phyloP scores from a whole-genome alignment of 2,113 vertebrate genomes.

The Cercopithecus mona region DNA sequence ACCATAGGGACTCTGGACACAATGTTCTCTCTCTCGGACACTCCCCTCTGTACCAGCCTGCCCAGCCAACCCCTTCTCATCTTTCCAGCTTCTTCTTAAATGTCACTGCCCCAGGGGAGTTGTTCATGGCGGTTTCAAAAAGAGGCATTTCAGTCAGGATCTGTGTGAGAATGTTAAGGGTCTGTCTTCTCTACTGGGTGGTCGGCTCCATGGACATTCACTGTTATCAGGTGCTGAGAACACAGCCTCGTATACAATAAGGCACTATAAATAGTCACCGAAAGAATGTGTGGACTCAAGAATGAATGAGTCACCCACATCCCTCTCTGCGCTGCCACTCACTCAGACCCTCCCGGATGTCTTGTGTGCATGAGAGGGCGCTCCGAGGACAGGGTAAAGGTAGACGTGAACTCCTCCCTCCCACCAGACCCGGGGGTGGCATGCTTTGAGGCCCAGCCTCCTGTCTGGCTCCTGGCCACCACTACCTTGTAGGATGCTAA shows the following conservation, averaged over 20 bases:
- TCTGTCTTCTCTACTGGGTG: background rate
- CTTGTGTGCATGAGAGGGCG: accelerated
- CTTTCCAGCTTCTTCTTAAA: conserved; percentile 1
- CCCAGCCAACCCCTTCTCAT: background rate
- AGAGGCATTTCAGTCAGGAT: background rate
- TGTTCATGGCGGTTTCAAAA: background rate
- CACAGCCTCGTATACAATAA: background rate
- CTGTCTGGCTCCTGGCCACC: background rate
- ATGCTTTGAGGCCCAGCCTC: background rate
- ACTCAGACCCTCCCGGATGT: background rate
- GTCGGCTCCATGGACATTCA: background rate
- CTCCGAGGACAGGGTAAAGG: background rate
- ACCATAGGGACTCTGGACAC: background rate
- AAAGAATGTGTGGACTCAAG: background rate
- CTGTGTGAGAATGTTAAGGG: background rate
- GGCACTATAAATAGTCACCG: conserved; percentile 12
- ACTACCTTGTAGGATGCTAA: background rate
- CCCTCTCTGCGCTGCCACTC: background rate
- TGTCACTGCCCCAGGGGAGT: background rate
- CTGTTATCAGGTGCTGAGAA: background rate
- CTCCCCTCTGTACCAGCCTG: too few species aligned
- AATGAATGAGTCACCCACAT: background rate
- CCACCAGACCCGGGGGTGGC: background rate
- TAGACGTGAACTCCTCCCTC: background rate
- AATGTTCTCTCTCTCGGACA: background rate